Evolutionary conservation across 1,140 invertebrate genomes (phyloP).

Genomic region (Drosophila pachea): DNA sequence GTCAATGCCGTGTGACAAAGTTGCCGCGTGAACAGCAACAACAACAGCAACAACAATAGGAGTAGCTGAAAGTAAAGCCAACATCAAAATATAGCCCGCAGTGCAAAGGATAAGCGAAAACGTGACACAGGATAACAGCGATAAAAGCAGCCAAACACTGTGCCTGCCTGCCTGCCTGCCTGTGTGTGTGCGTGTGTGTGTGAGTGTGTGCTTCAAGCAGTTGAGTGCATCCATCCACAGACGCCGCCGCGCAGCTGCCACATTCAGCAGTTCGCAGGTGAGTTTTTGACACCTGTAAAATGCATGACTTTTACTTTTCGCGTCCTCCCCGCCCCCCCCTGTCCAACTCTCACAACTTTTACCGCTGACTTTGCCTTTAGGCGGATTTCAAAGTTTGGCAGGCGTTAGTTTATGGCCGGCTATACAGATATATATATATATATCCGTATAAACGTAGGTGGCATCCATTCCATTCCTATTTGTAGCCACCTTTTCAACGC

Average conservation of each 20-base stretch:
- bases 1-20: slow-evolving; percentile 52
- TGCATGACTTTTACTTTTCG: slow-evolving; percentile 44
- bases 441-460: background rate
- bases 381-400: slow-evolving; percentile 52
- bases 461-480: too few species aligned
- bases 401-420: slow-evolving; percentile 56
- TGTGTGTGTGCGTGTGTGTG: background rate
- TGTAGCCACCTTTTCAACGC: background rate
- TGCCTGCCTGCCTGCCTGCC: too few species aligned
- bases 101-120: background rate
- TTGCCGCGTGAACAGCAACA: slow-evolving; percentile 37
- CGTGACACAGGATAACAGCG: slow-evolving; percentile 1
- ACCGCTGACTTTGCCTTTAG: slow-evolving; percentile 19
- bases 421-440: slow-evolving; percentile 30
- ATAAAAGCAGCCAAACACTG: slow-evolving; percentile 17
- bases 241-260: slow-evolving; percentile 14
- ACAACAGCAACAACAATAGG: background rate
- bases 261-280: slow-evolving; percentile 39
- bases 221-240: slow-evolving; percentile 18
- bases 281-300: slow-evolving; percentile 57
- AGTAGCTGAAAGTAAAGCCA: slow-evolving; percentile 29
- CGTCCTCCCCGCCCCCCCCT: too few species aligned
- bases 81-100: slow-evolving; percentile 1
- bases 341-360: background rate
- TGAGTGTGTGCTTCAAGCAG: slow-evolving; percentile 7